Evolutionary conservation across 2,797 vertebrate genomes (phyloP).

Genomic region (Lithobates pipiens): DNA sequence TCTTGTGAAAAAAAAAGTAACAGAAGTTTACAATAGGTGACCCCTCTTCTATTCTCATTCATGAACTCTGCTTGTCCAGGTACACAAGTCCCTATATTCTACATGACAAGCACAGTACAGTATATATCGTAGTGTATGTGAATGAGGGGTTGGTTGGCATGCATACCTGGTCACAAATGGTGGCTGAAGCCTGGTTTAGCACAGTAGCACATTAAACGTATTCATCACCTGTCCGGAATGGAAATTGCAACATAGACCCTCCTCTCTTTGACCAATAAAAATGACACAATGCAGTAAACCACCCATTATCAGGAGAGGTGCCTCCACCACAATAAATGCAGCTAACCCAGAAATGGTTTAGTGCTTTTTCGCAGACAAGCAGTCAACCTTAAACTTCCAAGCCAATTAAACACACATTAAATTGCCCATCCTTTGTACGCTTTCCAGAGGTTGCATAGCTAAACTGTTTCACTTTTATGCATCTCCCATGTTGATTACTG

Average conservation of each 20-base stretch:
- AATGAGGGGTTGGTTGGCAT: background rate
- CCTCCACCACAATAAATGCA: slow-evolving; percentile 51
- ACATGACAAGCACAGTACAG: background rate
- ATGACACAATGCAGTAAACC: slow-evolving; percentile 49
- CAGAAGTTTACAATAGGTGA: background rate
- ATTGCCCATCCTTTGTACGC: slow-evolving; percentile 37
- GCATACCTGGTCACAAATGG: background rate
- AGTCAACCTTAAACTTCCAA: slow-evolving; percentile 52
- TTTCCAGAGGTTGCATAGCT: slow-evolving; percentile 23
- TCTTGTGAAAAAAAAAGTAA: background rate
- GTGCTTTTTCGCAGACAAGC: slow-evolving; percentile 49
- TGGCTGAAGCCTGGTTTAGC: slow-evolving; percentile 10
- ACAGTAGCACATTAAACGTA: background rate
- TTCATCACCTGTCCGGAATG: slow-evolving; percentile 34
- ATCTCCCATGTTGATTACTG: slow-evolving; percentile 19
- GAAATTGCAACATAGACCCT: slow-evolving; percentile 21
- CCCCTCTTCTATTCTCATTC: no score
- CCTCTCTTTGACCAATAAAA: slow-evolving; percentile 36
- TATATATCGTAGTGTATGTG: background rate
- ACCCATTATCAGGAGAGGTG: slow-evolving; percentile 38
- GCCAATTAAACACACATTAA: slow-evolving; percentile 57
- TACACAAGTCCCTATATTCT: background rate
- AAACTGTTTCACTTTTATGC: slow-evolving; percentile 10
- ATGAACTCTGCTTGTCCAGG: background rate
- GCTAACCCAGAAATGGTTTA: slow-evolving; percentile 51